Conservation (phyloP, 2,797 vertebrate species). For the Leptoclinus maculatus region DNA sequence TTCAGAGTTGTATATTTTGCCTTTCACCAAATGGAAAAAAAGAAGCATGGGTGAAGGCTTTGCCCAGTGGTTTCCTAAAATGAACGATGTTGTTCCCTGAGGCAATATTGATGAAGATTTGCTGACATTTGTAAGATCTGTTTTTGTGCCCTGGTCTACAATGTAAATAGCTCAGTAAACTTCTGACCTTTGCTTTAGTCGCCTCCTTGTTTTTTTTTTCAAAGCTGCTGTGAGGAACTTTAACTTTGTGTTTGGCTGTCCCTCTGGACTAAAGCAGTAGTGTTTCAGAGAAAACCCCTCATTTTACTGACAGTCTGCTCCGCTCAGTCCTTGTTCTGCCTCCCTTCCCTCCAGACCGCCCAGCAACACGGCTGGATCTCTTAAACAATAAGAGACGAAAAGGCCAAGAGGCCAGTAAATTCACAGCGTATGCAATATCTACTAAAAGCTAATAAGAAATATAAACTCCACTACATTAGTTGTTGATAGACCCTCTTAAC, state of each 20-base stretch:
- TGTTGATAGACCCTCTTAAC: not conserved
- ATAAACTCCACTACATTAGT: not conserved
- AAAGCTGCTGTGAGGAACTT: not conserved
- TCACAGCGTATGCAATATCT: not conserved
- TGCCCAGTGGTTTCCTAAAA: conserved; percentile 17
- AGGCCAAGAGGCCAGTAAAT: no score
- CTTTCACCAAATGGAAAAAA: not conserved
- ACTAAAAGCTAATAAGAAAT: not conserved
- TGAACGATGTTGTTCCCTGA: conserved; percentile 43
- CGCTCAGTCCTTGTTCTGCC: no score
- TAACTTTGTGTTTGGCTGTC: not conserved
- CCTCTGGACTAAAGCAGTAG: not conserved
- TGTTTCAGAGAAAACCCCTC: not conserved
- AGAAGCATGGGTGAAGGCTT: conserved; percentile 14
- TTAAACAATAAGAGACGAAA: not conserved
- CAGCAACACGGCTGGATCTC: not conserved
- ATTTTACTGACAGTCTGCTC: not conserved
- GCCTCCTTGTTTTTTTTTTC: conserved; percentile 1
- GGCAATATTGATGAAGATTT: conserved; percentile 41
- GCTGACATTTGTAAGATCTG: conserved; percentile 30
- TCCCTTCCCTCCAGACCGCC: not conserved
- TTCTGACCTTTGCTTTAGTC: conserved; percentile 8
- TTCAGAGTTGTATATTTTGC: conserved; percentile 20
- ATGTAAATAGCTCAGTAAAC: conserved; percentile 5
- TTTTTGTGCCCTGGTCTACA: conserved; percentile 2